Base-by-base conservation (phyloP, 2,113 vertebrate species). In the Rhabdomys dilectus region DNA sequence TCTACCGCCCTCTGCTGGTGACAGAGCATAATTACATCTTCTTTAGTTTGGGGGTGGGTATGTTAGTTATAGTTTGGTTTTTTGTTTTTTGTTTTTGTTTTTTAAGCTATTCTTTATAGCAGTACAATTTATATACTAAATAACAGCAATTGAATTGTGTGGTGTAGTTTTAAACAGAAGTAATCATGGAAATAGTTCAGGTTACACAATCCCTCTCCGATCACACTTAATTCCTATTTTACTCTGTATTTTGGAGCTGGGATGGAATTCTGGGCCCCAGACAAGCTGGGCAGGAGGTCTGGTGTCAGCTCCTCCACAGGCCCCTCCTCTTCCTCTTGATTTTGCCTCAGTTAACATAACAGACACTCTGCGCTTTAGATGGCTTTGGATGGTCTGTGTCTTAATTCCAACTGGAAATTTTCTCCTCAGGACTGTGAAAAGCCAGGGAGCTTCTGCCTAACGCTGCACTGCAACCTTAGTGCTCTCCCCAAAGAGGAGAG, bases 401-500 rank as follows among this genome's bases (percentile, higher is more conserved):
- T 62, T 81, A 45, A 76, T 48, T 21, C 53, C 62, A 3, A 66
- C 16, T 93, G 93, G 93, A 15, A 68, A 24, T 36, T 92, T 98
- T 15, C 97, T 94, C 96, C 94, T 92, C 97, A 99, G 99, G 99
- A 99, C 96, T 99, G 99, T 98, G 99, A 99, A 97, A 99, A 99
- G 86, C 99, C 99, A 89, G 99, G 99, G 39, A 98, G 98, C 91
- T 98, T 99, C 15, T 99, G 99, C 96, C 99, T 99, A 88, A 99
- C 98, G 0, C 98, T 99, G 97, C 99, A 97, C 89, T 99, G 99
- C 98, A 98, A 98, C 48, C 98, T 99, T 95, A 99, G 99, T 66
- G 99, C 99, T 0, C 98, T 99, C 60, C 97, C 99, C 82, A 99
- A 99, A 98, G 99, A 99, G 88, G 99, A 99, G 95, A 99, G 99